phyloP scores from a whole-genome alignment of 2,797 vertebrate species.

The Rhincodon typus region DNA sequence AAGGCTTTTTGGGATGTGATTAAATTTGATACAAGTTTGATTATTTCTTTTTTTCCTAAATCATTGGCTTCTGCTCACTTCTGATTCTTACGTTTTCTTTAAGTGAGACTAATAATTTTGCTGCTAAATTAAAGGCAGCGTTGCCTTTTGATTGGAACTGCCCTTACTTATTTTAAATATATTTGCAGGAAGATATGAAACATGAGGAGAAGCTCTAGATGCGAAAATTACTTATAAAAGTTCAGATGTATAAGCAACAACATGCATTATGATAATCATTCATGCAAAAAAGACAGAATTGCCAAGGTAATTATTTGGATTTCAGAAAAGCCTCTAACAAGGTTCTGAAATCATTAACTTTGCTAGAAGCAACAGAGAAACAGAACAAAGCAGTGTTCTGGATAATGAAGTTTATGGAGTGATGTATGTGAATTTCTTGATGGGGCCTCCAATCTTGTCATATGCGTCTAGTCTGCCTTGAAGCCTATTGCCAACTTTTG shows the following conservation, averaged over 20 bases:
- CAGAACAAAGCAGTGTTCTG: background rate
- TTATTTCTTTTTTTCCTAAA: background rate
- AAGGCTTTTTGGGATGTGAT: background rate
- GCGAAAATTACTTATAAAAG: background rate
- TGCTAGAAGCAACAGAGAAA: background rate
- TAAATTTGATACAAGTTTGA: background rate
- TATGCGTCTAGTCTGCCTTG: background rate
- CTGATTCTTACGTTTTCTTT: background rate
- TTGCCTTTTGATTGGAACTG: background rate
- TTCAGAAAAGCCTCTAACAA: no score
- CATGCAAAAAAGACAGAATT: background rate
- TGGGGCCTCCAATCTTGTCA: background rate
- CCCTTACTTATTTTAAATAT: background rate
- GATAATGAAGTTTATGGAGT: background rate
- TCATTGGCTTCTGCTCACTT: background rate
- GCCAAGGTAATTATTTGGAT: slow-evolving; percentile 21
- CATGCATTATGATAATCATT: background rate
- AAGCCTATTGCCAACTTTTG: background rate
- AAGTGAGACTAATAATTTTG: background rate
- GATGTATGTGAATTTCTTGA: slow-evolving; percentile 17
- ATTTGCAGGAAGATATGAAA: background rate
- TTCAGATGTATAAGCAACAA: background rate
- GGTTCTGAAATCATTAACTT: no score
- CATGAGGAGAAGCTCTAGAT: background rate
- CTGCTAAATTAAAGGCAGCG: background rate